Base-by-base conservation (phyloP, 2,888 invertebrate genomes). In the Hololepta plana region DNA sequence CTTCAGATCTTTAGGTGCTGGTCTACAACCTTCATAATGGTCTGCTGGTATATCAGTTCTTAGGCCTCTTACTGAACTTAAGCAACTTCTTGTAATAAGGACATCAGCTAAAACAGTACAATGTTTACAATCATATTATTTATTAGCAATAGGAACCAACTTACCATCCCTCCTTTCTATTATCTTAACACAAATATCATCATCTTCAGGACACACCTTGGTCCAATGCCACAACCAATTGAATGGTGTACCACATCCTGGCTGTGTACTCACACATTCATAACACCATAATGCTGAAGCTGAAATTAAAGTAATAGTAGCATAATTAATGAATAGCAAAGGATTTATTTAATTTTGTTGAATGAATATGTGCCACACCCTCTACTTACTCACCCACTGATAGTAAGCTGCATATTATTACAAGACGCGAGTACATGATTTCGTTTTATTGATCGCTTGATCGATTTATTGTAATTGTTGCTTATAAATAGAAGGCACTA, bases 21-120 rank as follows among this genome's bases (percentile, higher is more conserved):
- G 64, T 28, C 87, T 63, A 43, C 88, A 90, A 0, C 90, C 90
- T 55, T 90, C 88, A 47, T 88, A 90, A 32, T 74, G 77, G 49
- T 90, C 88, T 0, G 87, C 82, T 4, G 88, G 88, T 39, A 90
- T 79, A 43, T 90, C 90, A 3, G 74, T 80, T 27, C 88, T 62
- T 38, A 80, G 68, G 17, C 67, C 72, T 45, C 67, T 65, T 30
- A 88, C 57, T 19, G 74, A 68, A 45, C 87, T 88, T 21, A 88
- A 52, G 47, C 90, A 90, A 38, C 84, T 80, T 39, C 90, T 62
- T 1, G 81, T 88, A 23, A 88, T 77, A 1, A 79, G 62, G 43
- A 69, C 67, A 45, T 76, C 69, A 12, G 76, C 87, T 85, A 53
- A 32, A 52, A 56, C n/a, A n/a, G n/a, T n/a, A n/a, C n/a, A 24